These are phyloP conservation scores for Drosophila burlai DNA, from an alignment of 1,140 invertebrate species.

Conservation along the genomic window DNA sequence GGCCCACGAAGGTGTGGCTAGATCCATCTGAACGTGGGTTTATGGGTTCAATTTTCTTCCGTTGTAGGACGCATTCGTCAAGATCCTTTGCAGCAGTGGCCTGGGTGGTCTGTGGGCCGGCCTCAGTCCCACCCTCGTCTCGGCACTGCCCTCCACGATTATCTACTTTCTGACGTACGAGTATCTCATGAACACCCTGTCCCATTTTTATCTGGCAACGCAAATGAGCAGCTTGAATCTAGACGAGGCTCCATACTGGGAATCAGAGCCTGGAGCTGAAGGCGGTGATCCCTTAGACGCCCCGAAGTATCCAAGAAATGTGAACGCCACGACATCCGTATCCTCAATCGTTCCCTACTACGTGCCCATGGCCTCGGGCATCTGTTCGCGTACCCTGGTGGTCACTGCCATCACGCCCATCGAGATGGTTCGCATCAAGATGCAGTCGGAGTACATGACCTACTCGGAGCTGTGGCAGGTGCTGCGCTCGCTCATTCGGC, in stretches of 20 bases:
- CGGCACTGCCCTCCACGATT: constrained; percentile 97
- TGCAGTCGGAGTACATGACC: constrained; percentile 96
- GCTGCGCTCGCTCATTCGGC: constrained; percentile 88
- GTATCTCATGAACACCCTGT: constrained; percentile 90
- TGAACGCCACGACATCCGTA: background rate
- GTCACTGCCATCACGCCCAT: constrained; percentile 96
- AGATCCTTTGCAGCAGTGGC: constrained; percentile 96
- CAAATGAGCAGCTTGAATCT: background rate
- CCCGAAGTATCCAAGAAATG: background rate
- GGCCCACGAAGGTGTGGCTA: background rate
- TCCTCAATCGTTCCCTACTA: constrained; percentile 86
- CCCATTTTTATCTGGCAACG: constrained; percentile 86
- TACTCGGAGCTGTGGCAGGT: constrained; percentile 89
- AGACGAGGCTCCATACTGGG: background rate
- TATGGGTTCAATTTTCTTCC: background rate
- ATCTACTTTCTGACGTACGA: constrained; percentile 99
- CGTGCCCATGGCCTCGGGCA: constrained; percentile 92
- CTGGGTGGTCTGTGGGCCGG: constrained; percentile 97
- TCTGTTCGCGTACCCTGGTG: constrained; percentile 92
- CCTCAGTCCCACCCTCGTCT: constrained; percentile 96
- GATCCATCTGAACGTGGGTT: background rate
- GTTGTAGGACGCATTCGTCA: constrained; percentile 95
- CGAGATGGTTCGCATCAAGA: constrained; percentile 98
- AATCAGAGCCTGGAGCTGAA: background rate
- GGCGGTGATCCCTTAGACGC: constrained; percentile 20